phyloP scores from a whole-genome alignment of 2,888 invertebrate species.

The Aphidoletes aphidimyza region DNA sequence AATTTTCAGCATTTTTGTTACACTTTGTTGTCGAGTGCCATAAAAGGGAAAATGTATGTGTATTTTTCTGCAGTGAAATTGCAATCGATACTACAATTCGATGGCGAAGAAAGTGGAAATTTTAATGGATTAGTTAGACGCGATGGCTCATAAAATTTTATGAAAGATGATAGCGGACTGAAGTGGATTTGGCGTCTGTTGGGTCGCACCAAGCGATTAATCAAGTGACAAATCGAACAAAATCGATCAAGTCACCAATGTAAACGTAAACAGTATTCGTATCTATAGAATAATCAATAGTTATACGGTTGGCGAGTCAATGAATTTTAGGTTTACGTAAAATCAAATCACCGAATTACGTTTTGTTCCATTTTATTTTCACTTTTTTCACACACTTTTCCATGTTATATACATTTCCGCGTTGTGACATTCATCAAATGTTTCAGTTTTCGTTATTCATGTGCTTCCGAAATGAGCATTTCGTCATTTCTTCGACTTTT shows the following conservation, averaged over 20 bases:
- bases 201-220: too few species aligned
- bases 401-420: neutral
- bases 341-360: neutral
- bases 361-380: neutral
- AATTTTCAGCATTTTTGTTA: neutral
- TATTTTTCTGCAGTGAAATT: neutral
- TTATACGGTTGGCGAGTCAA: too few species aligned
- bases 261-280: neutral
- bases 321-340: neutral
- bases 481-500: conserved; percentile 11
- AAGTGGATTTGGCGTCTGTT: too few species aligned
- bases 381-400: too few species aligned
- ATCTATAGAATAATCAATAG: neutral
- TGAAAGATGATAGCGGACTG: too few species aligned
- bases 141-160: too few species aligned
- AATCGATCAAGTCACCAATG: neutral
- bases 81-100: too few species aligned
- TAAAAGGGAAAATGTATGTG: neutral
- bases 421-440: neutral
- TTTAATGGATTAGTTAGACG: too few species aligned
- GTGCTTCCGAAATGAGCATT: neutral
- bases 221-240: too few species aligned
- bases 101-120: conserved; percentile 1
- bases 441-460: neutral
- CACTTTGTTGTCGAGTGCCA: neutral